A percentile compares a stretch with the other conserved stretches of the same genome.
phyloP scores from a whole-genome alignment of 2,113 vertebrate genomes.

The Alosa alosa region DNA sequence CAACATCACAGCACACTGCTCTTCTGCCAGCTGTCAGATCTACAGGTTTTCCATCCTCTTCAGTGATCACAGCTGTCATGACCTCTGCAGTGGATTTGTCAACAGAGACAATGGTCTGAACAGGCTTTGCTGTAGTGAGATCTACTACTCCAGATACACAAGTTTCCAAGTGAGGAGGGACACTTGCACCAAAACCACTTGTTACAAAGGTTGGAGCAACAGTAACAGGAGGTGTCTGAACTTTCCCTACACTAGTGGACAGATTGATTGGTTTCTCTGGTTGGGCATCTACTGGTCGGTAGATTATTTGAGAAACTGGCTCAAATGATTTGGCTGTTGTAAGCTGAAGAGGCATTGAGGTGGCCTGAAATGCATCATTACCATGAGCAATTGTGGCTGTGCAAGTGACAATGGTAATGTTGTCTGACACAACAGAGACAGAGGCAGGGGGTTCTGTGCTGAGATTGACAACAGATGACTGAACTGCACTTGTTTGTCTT shows the following conservation, averaged over 20 bases:
- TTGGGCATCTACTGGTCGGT: conserved; percentile 72
- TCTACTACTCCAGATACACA: conserved; percentile 84
- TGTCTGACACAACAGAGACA: conserved; percentile 74
- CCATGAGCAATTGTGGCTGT: conserved; percentile 73
- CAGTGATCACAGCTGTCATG: conserved; percentile 82
- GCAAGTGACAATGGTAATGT: conserved; percentile 79
- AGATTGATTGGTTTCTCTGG: conserved; percentile 91
- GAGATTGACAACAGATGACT: conserved; percentile 89
- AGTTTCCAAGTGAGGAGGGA: conserved; percentile 61
- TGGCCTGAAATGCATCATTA: conserved; percentile 65
- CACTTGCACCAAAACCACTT: conserved; percentile 74
- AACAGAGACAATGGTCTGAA: conserved; percentile 84
- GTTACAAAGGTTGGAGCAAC: conserved; percentile 73
- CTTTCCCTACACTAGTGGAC: conserved; percentile 71
- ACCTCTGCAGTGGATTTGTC: conserved; percentile 77
- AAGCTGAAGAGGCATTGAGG: conserved; percentile 82
- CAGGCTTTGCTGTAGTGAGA: conserved; percentile 88
- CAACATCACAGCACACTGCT: conserved; percentile 92
- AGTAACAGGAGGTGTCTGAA: conserved; percentile 74
- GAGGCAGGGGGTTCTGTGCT: conserved; percentile 77
- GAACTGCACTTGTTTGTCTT: conserved; percentile 84
- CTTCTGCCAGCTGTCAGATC: conserved; percentile 91
- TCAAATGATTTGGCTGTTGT: conserved; percentile 84
- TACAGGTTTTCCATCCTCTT: conserved; percentile 92
- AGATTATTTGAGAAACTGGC: conserved; percentile 73